These are phyloP conservation scores for Hirundo rustica DNA, from an alignment of 2,797 vertebrate genomes.

Conservation along the genomic window DNA sequence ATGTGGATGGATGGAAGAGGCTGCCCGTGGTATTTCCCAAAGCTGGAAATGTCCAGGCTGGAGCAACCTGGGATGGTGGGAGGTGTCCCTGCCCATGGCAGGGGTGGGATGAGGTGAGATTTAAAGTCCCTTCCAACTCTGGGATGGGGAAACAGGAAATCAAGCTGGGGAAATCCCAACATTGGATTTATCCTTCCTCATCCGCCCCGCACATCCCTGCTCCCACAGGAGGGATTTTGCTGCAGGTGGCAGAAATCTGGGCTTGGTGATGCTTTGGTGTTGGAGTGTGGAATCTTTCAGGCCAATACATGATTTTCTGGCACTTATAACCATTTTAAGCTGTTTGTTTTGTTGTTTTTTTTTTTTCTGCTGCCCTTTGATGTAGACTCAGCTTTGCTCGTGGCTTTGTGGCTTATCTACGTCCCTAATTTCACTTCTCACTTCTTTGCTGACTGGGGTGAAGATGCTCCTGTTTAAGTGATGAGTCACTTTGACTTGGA, in stretches of 20 bases:
- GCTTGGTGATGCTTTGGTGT: not conserved
- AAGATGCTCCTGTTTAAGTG: not conserved
- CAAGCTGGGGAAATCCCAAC: not conserved
- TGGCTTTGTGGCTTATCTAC: not conserved
- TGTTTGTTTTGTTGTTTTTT: no score
- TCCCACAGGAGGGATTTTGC: not conserved
- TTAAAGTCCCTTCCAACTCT: not conserved
- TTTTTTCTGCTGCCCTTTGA: not conserved
- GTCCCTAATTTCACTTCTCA: not conserved
- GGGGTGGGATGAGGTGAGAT: not conserved
- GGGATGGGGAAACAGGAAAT: not conserved
- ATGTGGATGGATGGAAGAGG: not conserved
- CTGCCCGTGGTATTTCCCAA: not conserved
- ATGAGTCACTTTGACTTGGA: slow-evolving; percentile 39
- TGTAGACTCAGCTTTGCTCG: not conserved
- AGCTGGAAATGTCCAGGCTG: not conserved
- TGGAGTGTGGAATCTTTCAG: not conserved
- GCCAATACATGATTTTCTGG: not conserved
- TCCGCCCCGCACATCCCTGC: fast-evolving
- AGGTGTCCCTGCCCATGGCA: not conserved
- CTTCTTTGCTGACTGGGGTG: slow-evolving; percentile 25
- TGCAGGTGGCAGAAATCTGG: not conserved
- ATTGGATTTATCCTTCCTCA: not conserved
- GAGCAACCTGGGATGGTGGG: fast-evolving
- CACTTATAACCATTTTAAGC: not conserved